Conservation (phyloP, 2,888 invertebrate genomes). For the Tipula confusa region DNA sequence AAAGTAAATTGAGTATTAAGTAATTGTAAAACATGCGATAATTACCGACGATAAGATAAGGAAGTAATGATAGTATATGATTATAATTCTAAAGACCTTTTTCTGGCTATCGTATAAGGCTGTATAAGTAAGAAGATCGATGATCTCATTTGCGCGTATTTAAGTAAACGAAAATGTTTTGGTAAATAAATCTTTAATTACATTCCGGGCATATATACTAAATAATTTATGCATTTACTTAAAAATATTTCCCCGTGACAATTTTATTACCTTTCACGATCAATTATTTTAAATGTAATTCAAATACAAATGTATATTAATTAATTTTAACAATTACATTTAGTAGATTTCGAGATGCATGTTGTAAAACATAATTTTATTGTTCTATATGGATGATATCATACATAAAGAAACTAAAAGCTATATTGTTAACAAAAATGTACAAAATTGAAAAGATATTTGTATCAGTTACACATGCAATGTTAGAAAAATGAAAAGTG, state of each 20-base stretch:
- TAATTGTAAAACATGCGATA: not conserved
- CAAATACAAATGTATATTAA: too few species aligned
- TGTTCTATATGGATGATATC: not conserved
- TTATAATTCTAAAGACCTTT: too few species aligned
- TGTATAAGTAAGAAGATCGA: too few species aligned
- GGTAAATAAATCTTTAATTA: not conserved
- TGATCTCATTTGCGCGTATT: not conserved
- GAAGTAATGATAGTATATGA: not conserved
- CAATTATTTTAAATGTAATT: too few species aligned
- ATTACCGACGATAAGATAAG: not conserved
- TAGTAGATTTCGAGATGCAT: not conserved
- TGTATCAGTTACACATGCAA: constrained; percentile 20
- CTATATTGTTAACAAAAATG: not conserved
- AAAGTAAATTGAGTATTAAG: not conserved
- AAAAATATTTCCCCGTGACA: too few species aligned
- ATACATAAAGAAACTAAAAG: not conserved
- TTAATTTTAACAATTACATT: too few species aligned
- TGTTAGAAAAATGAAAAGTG: not conserved
- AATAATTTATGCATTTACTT: too few species aligned
- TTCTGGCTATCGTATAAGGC: too few species aligned
- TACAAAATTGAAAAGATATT: not conserved
- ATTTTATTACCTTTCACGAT: not conserved
- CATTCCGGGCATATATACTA: too few species aligned
- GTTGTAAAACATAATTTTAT: not conserved
- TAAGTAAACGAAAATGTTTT: not conserved